A percentile compares a stretch with the other conserved stretches of the same genome.
Conservation (phyloP, 2,797 vertebrate genomes). For the Cyprinodon diabolis region DNA sequence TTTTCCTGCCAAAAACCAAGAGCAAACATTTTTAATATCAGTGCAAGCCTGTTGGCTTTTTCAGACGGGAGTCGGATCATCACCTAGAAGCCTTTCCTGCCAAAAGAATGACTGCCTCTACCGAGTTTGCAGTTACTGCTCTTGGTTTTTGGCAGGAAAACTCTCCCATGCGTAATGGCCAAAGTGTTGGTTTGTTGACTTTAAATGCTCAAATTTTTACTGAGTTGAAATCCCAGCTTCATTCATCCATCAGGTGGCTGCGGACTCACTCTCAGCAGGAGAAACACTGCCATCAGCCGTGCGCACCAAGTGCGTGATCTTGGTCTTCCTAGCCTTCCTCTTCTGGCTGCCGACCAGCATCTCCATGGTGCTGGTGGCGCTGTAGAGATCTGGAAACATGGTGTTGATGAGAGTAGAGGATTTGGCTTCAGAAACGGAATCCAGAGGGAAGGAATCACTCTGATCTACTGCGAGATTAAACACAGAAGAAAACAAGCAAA, state of each 20-base stretch:
- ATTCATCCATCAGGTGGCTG: neutral
- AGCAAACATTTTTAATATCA: too few relatives aligned
- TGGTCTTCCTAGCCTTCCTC: conserved; percentile 97
- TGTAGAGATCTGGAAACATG: conserved; percentile 84
- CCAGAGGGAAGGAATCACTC: conserved; percentile 81
- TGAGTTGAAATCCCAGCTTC: too few relatives aligned
- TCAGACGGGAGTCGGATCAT: too few relatives aligned
- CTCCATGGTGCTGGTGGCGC: conserved; percentile 79
- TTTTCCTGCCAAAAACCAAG: too few relatives aligned
- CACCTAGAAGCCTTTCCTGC: too few relatives aligned
- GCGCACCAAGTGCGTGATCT: conserved; percentile 97
- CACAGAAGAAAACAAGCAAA: conserved; percentile 26
- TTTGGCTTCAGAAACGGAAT: conserved; percentile 83
- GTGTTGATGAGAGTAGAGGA: conserved; percentile 72
- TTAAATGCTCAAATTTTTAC: too few relatives aligned
- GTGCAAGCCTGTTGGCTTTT: too few relatives aligned
- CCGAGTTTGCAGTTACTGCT: too few relatives aligned
- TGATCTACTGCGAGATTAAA: conserved; percentile 75
- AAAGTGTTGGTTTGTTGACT: too few relatives aligned
- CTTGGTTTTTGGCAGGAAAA: too few relatives aligned
- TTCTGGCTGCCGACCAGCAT: conserved; percentile 98
- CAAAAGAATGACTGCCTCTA: too few relatives aligned
- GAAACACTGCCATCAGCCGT: conserved; percentile 92
- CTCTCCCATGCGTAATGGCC: too few relatives aligned
- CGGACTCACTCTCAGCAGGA: conserved; percentile 85